These are phyloP conservation scores for Zaprionus africanus DNA, from an alignment of 1,140 invertebrate genomes.

Conservation along the genomic window DNA sequence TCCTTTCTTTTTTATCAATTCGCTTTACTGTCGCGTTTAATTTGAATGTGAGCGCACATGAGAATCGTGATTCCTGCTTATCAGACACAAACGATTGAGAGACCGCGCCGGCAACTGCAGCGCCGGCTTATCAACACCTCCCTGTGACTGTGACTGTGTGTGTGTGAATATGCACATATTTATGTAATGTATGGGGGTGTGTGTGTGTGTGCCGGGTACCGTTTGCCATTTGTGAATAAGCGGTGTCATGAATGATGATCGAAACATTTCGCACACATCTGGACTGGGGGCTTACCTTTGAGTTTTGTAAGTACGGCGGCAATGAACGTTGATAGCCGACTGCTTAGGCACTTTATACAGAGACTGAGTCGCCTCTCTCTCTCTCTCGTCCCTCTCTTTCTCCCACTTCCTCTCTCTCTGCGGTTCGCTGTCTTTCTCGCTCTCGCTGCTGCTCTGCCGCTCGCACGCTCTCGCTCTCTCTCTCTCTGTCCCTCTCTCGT, in stretches of 20 bases:
- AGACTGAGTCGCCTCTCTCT: conserved; percentile 16
- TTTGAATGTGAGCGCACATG: conserved; percentile 76
- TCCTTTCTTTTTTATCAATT: conserved; percentile 64
- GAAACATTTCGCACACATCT: conserved; percentile 45
- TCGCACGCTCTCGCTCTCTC: conserved; percentile 7
- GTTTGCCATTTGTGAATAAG: conserved; percentile 41
- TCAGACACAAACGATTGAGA: conserved; percentile 60
- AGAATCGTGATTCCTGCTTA: conserved; percentile 77
- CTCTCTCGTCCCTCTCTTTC: conserved; percentile 3
- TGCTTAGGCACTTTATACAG: conserved; percentile 50
- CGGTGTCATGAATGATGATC: conserved; percentile 47
- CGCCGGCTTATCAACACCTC: conserved; percentile 57
- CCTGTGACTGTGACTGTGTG: conserved; percentile 1
- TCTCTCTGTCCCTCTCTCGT: conserved; percentile 8
- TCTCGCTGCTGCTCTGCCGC: conserved; percentile 2
- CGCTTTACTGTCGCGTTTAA: conserved; percentile 66
- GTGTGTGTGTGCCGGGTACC: conserved; percentile 34
- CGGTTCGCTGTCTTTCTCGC: conserved; percentile 6
- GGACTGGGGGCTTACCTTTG: conserved; percentile 48
- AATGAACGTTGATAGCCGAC: conserved; percentile 49
- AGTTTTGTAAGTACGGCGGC: conserved; percentile 54
- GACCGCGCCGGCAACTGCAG: conserved; percentile 57
- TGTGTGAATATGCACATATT: neutral
- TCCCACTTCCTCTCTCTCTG: conserved; percentile 3
- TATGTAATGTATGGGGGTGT: conserved; percentile 7